Evolutionary conservation across 2,113 vertebrate genomes (phyloP), one percentile per base, ranked within the genome.

Genomic region (Leucosticte australis): DNA sequence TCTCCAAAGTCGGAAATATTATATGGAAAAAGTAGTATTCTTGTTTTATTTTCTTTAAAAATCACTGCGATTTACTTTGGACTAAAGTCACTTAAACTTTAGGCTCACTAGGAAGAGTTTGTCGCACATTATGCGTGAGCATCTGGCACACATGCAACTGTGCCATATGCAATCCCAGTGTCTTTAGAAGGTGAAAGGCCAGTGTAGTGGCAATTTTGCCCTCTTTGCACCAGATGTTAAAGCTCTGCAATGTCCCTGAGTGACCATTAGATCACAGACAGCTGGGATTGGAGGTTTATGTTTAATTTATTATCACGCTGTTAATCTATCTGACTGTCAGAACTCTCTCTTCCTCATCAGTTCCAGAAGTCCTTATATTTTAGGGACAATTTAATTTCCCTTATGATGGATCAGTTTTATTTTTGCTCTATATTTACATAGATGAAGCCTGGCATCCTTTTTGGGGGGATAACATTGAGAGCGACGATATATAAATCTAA

Each of bases 181-280:
- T 52, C 93, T 95, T 86, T 69, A 88, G 90, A 77, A 95, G 95
- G 95, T 96, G 96, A 97, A 96, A 96, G 96, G 93, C 95, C 92
- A 94, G 44, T 90, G 87, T 88, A 82, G 92, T 92, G 96, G 92
- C 91, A 96, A 96, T 97, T 89, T 96, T 97, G 91, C 88, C 93
- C 92, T 74, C 63, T 96, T 97, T 96, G 73, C 63, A 88, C 90
- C 96, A 97, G 96, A 95, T 97, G 95, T 97, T 96, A 95, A 90
- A 90, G 92, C 81, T 96, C 91, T 93, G 60, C 74, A 77, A 15
- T 42, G 81, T 96, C 94, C 95, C 95, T 71, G 78, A 93, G 94
- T 97, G 94, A 95, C 85, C 88, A 97, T 97, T 96, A 97, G 91
- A 88, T 93, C 87, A 37, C 50, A 84, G 41, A 65, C 82, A 83